These are phyloP conservation scores for Mungos mungo DNA, from an alignment of 2,113 vertebrate species.

Conservation along the genomic window DNA sequence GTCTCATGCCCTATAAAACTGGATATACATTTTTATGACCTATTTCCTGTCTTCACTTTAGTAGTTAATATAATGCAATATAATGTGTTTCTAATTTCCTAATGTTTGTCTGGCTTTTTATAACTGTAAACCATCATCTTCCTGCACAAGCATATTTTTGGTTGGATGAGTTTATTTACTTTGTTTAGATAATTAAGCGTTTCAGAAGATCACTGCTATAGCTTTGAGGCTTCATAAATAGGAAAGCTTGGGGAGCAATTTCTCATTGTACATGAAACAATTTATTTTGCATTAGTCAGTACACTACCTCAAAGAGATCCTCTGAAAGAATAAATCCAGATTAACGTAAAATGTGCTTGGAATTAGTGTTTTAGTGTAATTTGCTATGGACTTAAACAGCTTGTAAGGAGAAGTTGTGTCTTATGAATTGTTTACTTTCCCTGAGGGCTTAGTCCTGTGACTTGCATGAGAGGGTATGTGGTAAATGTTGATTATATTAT, in stretches of 20 bases:
- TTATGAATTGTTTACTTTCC: neutral
- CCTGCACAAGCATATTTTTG: slow-evolving; percentile 46
- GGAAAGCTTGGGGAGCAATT: slow-evolving; percentile 42
- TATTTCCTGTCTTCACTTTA: slow-evolving; percentile 58
- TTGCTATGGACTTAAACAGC: neutral
- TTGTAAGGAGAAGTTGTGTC: neutral
- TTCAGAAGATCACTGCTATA: slow-evolving; percentile 42
- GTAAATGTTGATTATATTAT: neutral
- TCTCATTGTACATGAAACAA: slow-evolving; percentile 53
- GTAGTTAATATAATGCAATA: slow-evolving; percentile 46
- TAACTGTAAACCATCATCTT: slow-evolving; percentile 40
- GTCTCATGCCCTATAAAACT: slow-evolving; percentile 58
- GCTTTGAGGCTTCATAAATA: slow-evolving; percentile 54
- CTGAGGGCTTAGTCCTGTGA: neutral
- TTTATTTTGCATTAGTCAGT: slow-evolving; percentile 55
- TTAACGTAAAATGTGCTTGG: slow-evolving; percentile 48
- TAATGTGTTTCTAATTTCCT: slow-evolving; percentile 49
- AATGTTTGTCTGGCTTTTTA: slow-evolving; percentile 48
- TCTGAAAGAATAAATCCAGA: slow-evolving; percentile 50
- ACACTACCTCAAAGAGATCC: slow-evolving; percentile 38
- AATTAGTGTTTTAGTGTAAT: slow-evolving; percentile 49
- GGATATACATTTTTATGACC: slow-evolving; percentile 52
- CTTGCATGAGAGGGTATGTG: neutral
- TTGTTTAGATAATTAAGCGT: slow-evolving; percentile 65
- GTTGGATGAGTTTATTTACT: slow-evolving; percentile 45